These are phyloP conservation scores for Naja naja DNA, from an alignment of 2,113 vertebrate species.

Conservation along the genomic window DNA sequence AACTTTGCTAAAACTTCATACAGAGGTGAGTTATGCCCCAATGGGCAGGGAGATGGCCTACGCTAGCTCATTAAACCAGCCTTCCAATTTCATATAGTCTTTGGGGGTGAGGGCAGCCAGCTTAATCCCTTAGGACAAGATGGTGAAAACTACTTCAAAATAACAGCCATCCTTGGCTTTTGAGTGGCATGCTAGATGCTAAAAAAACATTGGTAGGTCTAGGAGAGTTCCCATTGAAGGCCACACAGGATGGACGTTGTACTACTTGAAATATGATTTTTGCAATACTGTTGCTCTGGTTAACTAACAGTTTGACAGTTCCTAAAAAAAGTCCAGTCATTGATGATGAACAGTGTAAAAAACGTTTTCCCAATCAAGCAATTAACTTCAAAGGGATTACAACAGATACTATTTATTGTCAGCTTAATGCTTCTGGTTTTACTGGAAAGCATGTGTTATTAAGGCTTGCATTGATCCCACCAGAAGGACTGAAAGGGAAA, in stretches of 20 bases:
- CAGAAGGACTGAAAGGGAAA: neutral
- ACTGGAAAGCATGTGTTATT: neutral
- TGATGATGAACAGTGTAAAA: neutral
- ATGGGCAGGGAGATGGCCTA: neutral
- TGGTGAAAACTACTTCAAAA: neutral
- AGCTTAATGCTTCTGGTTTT: neutral
- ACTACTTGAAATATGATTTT: neutral
- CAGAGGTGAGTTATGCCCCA: neutral
- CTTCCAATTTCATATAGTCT: neutral
- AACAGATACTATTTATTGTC: neutral
- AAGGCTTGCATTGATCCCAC: neutral
- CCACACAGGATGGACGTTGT: neutral
- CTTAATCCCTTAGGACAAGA: neutral
- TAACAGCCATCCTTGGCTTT: neutral
- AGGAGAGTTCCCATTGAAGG: neutral
- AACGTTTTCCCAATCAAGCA: neutral
- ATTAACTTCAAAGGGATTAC: neutral
- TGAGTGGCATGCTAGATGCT: neutral
- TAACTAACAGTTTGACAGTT: neutral
- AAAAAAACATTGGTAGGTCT: neutral
- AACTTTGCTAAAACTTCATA: neutral
- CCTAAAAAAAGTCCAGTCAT: neutral
- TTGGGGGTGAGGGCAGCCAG: neutral
- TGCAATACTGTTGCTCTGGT: neutral
- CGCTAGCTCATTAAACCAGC: neutral